A percentile compares a stretch with the other conserved stretches of the same genome.
phyloP scores from a whole-genome alignment of 2,797 vertebrate genomes.

The Staurois parvus region DNA sequence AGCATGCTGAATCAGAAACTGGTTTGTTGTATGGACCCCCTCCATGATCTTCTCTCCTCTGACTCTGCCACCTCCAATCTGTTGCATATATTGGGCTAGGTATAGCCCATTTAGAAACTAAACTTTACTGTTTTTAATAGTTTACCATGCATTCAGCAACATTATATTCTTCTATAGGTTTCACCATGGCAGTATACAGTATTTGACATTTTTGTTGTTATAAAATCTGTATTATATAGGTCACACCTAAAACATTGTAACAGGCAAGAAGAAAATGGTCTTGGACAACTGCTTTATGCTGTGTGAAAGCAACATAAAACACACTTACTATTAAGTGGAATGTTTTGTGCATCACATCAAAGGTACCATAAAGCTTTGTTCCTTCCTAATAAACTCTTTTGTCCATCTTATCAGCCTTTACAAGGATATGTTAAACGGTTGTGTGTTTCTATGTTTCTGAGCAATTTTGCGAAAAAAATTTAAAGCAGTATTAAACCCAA shows the following conservation, averaged over 20 bases:
- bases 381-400: constrained; percentile 7
- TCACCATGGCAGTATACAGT: background rate
- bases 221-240: background rate
- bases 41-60: too few relatives aligned
- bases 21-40: too few relatives aligned
- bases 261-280: background rate
- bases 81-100: too few relatives aligned
- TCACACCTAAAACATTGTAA: constrained; percentile 4
- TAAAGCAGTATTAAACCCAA: too few relatives aligned
- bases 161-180: background rate
- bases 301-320: background rate
- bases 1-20: too few relatives aligned
- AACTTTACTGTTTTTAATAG: too few relatives aligned
- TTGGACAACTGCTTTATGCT: background rate
- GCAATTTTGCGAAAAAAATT: too few relatives aligned
- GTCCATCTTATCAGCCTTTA: background rate
- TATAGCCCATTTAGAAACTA: too few relatives aligned
- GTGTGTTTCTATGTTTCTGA: too few relatives aligned
- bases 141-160: too few relatives aligned
- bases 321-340: constrained; percentile 28
- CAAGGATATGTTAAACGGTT: background rate
- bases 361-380: background rate
- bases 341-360: constrained; percentile 38
- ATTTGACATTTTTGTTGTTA: background rate
- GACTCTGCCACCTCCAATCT: too few relatives aligned